These are phyloP conservation scores for Pseudopodoces humilis DNA, from an alignment of 2,113 vertebrate species.

Conservation along the genomic window DNA sequence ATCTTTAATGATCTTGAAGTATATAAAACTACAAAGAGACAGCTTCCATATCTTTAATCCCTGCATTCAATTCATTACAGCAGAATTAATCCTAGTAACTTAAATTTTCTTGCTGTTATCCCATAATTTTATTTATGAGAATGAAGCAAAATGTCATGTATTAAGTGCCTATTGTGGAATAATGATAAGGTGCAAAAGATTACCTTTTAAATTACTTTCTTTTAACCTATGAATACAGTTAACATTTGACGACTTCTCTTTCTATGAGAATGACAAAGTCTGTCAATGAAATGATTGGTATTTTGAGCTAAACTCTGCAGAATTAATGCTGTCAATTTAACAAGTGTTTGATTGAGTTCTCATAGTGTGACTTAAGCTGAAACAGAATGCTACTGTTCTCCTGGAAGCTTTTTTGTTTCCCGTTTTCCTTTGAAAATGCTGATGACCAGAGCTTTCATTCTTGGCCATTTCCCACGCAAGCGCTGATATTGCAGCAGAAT, in stretches of 20 bases:
- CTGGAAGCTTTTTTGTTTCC: background rate
- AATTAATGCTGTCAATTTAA: background rate
- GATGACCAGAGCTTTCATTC: background rate
- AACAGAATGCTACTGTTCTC: background rate
- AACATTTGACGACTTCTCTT: background rate
- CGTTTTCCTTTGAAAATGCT: background rate
- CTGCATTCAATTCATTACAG: background rate
- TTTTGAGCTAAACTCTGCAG: background rate
- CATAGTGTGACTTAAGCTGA: background rate
- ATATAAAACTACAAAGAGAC: background rate
- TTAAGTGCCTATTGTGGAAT: slow-evolving; percentile 7
- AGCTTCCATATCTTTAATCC: background rate
- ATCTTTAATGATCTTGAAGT: background rate
- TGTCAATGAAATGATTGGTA: background rate
- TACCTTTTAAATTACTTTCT: slow-evolving; percentile 13
- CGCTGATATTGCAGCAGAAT: background rate
- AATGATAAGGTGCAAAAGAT: slow-evolving; percentile 15
- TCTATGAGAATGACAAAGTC: background rate
- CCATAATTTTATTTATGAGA: background rate
- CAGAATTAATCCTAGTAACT: background rate
- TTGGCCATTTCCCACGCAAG: background rate
- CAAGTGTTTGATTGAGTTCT: background rate
- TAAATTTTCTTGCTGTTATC: background rate
- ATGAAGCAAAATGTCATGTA: background rate
- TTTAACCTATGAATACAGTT: background rate